Conservation (phyloP, 2,797 vertebrate genomes). For the Aldrovandia affinis region DNA sequence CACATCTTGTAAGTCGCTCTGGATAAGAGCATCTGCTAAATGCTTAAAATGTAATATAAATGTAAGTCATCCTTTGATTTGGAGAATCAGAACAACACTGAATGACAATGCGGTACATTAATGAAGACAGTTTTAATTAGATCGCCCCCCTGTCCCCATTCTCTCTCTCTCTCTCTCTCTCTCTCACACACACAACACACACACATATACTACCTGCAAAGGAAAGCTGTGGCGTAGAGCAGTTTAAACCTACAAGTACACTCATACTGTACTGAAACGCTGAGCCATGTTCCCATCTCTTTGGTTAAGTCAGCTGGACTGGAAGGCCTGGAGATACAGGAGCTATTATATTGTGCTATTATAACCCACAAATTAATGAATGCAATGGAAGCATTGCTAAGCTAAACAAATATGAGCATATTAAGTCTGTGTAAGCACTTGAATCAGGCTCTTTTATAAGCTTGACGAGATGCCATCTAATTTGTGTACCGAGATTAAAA, state of each 20-base stretch:
- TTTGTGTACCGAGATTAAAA: background rate
- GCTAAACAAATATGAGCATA: conserved; percentile 1
- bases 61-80: background rate
- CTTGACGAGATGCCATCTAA: background rate
- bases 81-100: background rate
- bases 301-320: background rate
- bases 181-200: no score
- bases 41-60: no score
- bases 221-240: background rate
- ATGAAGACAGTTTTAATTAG: conserved; percentile 3
- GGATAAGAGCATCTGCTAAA: no score
- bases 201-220: no score
- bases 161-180: background rate
- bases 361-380: background rate
- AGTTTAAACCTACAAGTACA: background rate
- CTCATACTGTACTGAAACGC: no score
- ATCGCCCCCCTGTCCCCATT: background rate
- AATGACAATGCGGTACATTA: conserved; percentile 3
- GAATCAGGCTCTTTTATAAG: background rate
- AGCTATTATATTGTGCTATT: background rate
- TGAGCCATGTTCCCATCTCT: background rate
- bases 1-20: no score
- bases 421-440: background rate
- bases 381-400: background rate
- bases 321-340: background rate